phyloP scores from a whole-genome alignment of 1,140 invertebrate species.

The Chironomus striatipennis region DNA sequence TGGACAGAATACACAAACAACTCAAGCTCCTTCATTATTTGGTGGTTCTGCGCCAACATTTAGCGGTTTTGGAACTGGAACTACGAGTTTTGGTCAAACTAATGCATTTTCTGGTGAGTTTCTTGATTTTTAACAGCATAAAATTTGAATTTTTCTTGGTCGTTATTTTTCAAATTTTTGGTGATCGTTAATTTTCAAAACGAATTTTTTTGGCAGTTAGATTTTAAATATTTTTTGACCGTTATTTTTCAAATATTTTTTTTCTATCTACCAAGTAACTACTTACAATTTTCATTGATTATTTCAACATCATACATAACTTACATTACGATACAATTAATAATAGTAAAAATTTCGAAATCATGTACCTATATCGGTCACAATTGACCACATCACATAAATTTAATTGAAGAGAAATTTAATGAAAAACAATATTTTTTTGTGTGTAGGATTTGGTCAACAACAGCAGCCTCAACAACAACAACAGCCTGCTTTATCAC shows the following conservation, averaged over 20 bases:
- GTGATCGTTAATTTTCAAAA: background rate
- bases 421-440: conserved; percentile 12
- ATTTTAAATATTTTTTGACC: conserved; percentile 25
- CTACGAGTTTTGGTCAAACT: conserved; percentile 2
- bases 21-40: conserved; percentile 17
- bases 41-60: background rate
- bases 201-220: conserved; percentile 21
- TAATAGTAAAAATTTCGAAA: too few species aligned
- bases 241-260: background rate
- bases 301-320: too few species aligned
- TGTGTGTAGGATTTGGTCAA: conserved; percentile 27
- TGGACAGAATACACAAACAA: background rate
- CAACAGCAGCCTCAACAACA: conserved; percentile 47
- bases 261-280: too few species aligned
- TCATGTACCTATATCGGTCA: too few species aligned
- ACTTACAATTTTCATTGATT: too few species aligned
- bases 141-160: conserved; percentile 23
- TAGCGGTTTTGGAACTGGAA: background rate
- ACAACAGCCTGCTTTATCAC: conserved; percentile 46
- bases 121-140: conserved; percentile 23
- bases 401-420: conserved; percentile 25
- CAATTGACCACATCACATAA: too few species aligned
- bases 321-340: too few species aligned
- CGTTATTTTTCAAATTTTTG: conserved; percentile 25
- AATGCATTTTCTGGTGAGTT: background rate